These are phyloP conservation scores for Conus betulinus DNA, from an alignment of 1,140 invertebrate genomes.

Conservation along the genomic window DNA sequence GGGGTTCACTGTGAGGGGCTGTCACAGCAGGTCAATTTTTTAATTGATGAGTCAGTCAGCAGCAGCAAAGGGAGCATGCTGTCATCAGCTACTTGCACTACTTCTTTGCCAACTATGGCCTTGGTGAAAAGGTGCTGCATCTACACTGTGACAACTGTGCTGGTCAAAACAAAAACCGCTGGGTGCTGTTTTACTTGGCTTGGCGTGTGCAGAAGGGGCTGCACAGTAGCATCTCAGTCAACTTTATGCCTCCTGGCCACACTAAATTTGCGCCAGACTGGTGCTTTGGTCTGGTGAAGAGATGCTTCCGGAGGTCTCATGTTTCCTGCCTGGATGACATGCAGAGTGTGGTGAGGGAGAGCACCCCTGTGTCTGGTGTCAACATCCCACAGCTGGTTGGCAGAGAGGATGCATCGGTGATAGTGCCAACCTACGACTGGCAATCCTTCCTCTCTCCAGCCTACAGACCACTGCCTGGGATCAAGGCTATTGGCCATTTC, in stretches of 20 bases:
- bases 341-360: too few species aligned
- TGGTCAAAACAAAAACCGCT: constrained; percentile 49
- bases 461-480: constrained; percentile 43
- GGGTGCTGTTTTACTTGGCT: constrained; percentile 13
- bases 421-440: too few species aligned
- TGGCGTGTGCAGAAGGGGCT: constrained; percentile 23
- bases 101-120: constrained; percentile 47
- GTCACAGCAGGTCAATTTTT: too few species aligned
- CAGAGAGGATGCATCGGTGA: too few species aligned
- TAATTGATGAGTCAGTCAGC: too few species aligned
- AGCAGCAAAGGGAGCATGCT: constrained; percentile 46
- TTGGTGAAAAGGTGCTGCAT: constrained; percentile 42
- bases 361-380: too few species aligned
- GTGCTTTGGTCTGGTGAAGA: constrained; percentile 36
- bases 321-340: constrained; percentile 18
- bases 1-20: too few species aligned
- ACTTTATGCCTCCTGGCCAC: constrained; percentile 36
- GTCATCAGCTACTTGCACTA: constrained; percentile 47
- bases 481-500: constrained; percentile 28
- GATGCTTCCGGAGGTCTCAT: not conserved
- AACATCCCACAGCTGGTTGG: too few species aligned
- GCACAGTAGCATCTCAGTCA: not conserved
- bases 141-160: constrained; percentile 49
- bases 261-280: constrained; percentile 39
- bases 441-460: constrained; percentile 37